Evolutionary conservation across 2,888 invertebrate species (phyloP).

Genomic region (Invenusta paracnida): DNA sequence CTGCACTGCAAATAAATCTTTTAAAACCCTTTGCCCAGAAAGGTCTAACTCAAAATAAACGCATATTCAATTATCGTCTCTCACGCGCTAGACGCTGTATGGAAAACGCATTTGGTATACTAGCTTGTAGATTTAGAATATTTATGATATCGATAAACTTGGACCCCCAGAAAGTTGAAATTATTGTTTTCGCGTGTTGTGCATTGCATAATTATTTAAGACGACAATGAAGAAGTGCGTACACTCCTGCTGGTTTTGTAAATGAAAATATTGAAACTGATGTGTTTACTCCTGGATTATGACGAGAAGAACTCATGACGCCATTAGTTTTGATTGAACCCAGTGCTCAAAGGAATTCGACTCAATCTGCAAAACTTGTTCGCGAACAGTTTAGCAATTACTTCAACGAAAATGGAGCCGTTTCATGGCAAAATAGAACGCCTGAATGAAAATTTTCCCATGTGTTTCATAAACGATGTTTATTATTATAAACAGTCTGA

Average conservation of each 20-base stretch:
- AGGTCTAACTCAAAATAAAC: background rate
- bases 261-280: too few relatives aligned
- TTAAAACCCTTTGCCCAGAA: background rate
- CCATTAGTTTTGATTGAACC: background rate
- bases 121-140: background rate
- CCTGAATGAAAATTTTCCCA: background rate
- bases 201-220: background rate
- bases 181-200: background rate
- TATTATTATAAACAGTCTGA: background rate
- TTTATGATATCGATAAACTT: background rate
- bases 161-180: constrained; percentile 62
- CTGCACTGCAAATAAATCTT: background rate
- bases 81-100: background rate
- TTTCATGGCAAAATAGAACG: background rate
- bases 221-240: background rate
- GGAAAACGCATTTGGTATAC: background rate
- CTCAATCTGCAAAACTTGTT: background rate
- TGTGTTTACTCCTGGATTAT: too few relatives aligned
- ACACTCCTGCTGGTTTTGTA: too few relatives aligned
- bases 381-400: background rate
- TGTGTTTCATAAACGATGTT: background rate
- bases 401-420: background rate
- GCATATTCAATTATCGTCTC: background rate
- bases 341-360: background rate
- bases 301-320: background rate